A percentile compares a stretch with the other conserved stretches of the same genome.
These are phyloP conservation scores for Threskiornis aethiopicus DNA, from an alignment of 2,797 vertebrate genomes.

Conservation along the genomic window DNA sequence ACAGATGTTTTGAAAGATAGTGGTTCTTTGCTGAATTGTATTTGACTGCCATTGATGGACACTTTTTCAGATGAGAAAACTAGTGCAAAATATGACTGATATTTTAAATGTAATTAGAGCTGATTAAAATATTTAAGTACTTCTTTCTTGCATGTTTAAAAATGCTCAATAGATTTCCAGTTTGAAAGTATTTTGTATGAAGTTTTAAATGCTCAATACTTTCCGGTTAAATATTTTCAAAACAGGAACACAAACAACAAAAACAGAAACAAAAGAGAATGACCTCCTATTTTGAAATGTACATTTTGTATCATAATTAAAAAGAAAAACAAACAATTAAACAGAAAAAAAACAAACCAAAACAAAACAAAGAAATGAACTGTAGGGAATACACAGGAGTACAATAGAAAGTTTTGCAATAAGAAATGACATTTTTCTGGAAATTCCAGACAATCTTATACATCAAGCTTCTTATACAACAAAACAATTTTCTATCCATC, in stretches of 20 bases:
- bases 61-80: neutral
- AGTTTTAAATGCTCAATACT: neutral
- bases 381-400: neutral
- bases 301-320: neutral
- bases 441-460: neutral
- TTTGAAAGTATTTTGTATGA: neutral
- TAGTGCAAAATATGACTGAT: neutral
- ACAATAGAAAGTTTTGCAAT: neutral
- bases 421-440: rapidly evolving
- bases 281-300: neutral
- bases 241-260: neutral
- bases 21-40: neutral
- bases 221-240: neutral
- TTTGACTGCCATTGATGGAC: neutral
- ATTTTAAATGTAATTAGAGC: neutral
- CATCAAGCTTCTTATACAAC: neutral
- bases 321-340: neutral
- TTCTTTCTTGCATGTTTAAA: neutral
- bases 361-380: neutral
- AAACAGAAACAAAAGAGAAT: neutral
- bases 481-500: neutral
- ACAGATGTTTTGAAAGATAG: neutral
- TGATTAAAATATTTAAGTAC: neutral
- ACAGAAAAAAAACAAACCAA: neutral
- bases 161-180: neutral